Evolutionary conservation across 2,888 invertebrate genomes (phyloP).

Genomic region (Perizoma flavofasciatum): DNA sequence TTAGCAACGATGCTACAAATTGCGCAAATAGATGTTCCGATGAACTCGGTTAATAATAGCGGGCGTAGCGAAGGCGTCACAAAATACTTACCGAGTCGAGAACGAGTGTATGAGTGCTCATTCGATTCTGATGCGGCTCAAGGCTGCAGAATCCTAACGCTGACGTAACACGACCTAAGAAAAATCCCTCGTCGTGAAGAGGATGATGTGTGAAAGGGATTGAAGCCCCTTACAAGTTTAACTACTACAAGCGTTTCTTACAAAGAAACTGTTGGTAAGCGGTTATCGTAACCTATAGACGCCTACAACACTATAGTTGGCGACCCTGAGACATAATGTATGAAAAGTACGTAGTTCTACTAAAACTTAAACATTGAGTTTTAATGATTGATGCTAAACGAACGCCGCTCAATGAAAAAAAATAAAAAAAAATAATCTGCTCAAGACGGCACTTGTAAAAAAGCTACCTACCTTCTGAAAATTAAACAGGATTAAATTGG

Average conservation of each 20-base stretch:
- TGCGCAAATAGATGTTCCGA: constrained; percentile 84
- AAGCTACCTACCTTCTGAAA: too few relatives aligned
- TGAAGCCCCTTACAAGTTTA: not conserved
- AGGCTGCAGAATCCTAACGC: constrained; percentile 58
- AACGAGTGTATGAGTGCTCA: constrained; percentile 46
- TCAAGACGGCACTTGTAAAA: too few relatives aligned
- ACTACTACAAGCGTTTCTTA: too few relatives aligned
- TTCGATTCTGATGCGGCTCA: constrained; percentile 58
- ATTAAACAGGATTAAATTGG: too few relatives aligned
- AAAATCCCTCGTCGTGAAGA: constrained; percentile 48
- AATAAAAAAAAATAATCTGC: constrained; percentile 48
- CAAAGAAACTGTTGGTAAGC: too few relatives aligned
- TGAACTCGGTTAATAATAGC: constrained; percentile 83
- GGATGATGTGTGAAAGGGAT: constrained; percentile 17
- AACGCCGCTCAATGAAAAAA: too few relatives aligned
- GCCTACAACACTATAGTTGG: too few relatives aligned
- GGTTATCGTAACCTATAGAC: too few relatives aligned
- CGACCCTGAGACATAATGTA: too few relatives aligned
- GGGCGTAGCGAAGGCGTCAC: constrained; percentile 76
- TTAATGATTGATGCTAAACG: too few relatives aligned
- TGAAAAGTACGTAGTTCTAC: too few relatives aligned
- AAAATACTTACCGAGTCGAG: constrained; percentile 60
- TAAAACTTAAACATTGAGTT: too few relatives aligned
- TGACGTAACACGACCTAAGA: constrained; percentile 50
- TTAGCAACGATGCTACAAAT: constrained; percentile 76